Percentiles rank a stretch among this genome's conserved stretches.
phyloP scores from a whole-genome alignment of 2,113 vertebrate species.

The Colistium nudipinnis region DNA sequence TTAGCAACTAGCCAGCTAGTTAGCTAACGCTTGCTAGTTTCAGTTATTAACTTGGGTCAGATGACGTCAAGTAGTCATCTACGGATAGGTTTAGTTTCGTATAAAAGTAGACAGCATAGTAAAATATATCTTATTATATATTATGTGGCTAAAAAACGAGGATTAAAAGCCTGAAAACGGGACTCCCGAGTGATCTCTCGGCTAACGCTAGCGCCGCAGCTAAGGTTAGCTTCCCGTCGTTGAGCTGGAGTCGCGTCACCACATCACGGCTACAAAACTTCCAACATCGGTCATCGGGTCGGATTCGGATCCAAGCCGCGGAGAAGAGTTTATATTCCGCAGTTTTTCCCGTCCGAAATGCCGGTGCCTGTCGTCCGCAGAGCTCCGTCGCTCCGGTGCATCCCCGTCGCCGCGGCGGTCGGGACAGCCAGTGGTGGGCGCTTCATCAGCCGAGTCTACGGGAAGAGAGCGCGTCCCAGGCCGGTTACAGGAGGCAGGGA shows the following conservation, averaged over 20 bases:
- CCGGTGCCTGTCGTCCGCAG: not conserved
- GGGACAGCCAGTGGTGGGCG: slow-evolving; percentile 63
- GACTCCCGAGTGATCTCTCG: slow-evolving; percentile 26
- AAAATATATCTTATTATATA: not conserved
- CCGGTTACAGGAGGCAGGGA: slow-evolving; percentile 32
- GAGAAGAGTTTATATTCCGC: slow-evolving; percentile 8
- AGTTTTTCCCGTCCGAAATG: not conserved
- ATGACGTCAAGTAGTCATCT: slow-evolving; percentile 17
- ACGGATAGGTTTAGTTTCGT: not conserved
- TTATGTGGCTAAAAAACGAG: too few species aligned
- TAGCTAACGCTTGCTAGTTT: slow-evolving; percentile 64
- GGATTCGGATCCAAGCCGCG: not conserved
- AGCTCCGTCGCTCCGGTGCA: slow-evolving; percentile 28
- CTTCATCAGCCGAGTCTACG: slow-evolving; percentile 39
- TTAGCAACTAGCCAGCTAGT: slow-evolving; percentile 73
- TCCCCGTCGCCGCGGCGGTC: slow-evolving; percentile 70
- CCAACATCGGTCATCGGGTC: slow-evolving; percentile 38
- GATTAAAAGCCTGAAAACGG: slow-evolving; percentile 9
- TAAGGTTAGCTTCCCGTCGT: slow-evolving; percentile 68
- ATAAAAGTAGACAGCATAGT: slow-evolving; percentile 40
- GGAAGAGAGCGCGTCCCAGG: slow-evolving; percentile 34
- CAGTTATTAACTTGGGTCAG: slow-evolving; percentile 29
- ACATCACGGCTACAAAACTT: slow-evolving; percentile 65
- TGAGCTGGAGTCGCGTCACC: slow-evolving; percentile 74
- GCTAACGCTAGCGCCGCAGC: slow-evolving; percentile 49